These are phyloP conservation scores for Machimus atricapillus DNA, from an alignment of 2,888 invertebrate genomes.

Conservation along the genomic window DNA sequence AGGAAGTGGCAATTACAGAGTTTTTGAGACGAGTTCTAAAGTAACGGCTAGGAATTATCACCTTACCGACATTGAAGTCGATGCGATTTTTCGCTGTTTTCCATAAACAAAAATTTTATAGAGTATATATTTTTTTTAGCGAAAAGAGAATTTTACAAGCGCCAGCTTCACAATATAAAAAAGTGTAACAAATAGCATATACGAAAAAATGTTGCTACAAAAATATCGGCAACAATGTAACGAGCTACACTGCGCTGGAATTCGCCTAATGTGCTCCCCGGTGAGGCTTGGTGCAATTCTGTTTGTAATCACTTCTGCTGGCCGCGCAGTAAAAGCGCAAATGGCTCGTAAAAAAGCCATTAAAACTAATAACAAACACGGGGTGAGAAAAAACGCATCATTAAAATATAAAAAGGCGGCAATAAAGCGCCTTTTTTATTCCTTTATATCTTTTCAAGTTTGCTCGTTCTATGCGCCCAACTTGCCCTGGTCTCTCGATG, in stretches of 20 bases:
- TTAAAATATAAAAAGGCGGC: slow-evolving; percentile 27
- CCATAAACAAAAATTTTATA: not conserved
- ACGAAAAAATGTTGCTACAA: not conserved
- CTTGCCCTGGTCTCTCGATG: not conserved
- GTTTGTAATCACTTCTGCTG: not conserved
- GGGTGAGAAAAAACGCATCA: slow-evolving; percentile 31
- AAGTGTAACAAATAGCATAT: not conserved
- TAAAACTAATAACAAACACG: slow-evolving; percentile 28
- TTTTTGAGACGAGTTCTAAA: slow-evolving; percentile 25
- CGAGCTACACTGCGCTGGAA: not conserved
- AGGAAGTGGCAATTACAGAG: slow-evolving; percentile 40
- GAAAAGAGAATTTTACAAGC: not conserved
- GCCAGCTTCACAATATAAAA: not conserved
- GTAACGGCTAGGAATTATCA: not conserved
- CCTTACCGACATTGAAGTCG: not conserved
- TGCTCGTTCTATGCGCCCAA: not conserved
- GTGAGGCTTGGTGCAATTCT: not conserved
- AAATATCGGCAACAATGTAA: not conserved
- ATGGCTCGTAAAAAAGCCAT: slow-evolving; percentile 26
- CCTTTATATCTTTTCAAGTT: not conserved
- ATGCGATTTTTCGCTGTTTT: not conserved
- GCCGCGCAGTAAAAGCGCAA: slow-evolving; percentile 15
- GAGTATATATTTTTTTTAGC: not conserved
- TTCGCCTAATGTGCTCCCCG: slow-evolving; percentile 2
- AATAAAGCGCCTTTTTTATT: slow-evolving; percentile 1